Conservation (phyloP, 2,888 invertebrate species). For the Adineta ricciae region DNA sequence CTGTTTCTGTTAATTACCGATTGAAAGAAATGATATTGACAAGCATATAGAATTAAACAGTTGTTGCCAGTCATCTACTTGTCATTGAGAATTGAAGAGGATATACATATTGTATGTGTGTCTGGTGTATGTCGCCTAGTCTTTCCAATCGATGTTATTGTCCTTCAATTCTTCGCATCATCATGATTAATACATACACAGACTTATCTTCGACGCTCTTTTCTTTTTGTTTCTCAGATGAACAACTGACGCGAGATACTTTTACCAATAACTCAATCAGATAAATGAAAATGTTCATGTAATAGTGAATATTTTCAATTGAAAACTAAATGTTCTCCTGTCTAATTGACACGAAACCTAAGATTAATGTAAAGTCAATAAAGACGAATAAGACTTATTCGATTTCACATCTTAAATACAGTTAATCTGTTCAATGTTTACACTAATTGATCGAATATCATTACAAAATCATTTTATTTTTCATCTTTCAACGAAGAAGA, state of each 20-base stretch:
- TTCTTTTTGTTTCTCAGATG: no score
- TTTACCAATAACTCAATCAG: background rate
- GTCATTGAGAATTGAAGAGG: background rate
- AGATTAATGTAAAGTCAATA: background rate
- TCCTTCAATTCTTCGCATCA: background rate
- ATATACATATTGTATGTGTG: background rate
- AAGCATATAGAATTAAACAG: background rate
- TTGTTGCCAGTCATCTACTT: background rate
- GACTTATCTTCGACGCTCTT: background rate
- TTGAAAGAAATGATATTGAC: background rate
- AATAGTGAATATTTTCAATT: background rate
- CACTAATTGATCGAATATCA: background rate
- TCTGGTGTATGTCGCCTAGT: background rate
- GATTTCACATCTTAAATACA: background rate
- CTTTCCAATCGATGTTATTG: background rate
- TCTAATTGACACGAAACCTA: background rate
- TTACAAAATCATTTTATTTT: background rate
- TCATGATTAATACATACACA: background rate
- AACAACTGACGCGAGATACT: background rate
- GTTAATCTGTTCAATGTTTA: background rate
- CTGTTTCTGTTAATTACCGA: background rate
- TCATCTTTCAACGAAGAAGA: no score
- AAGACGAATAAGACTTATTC: background rate
- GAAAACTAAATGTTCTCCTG: background rate
- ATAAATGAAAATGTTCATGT: background rate